Evolutionary conservation across 30 jellyfish, hydroid and myxozoan genomes (phyloP).

Genomic region (Nemopilema nomurai): DNA sequence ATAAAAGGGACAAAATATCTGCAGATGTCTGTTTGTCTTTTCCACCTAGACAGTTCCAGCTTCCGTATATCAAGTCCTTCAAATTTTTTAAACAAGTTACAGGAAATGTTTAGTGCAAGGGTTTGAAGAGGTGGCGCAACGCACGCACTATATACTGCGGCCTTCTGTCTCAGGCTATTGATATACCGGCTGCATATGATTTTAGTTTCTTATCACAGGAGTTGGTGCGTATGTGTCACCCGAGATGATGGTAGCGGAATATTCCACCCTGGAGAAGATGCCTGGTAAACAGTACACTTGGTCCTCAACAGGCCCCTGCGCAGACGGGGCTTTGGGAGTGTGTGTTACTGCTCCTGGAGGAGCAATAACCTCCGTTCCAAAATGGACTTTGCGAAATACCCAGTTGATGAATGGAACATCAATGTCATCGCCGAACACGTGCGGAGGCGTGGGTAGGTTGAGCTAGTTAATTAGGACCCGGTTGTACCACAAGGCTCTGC

Average conservation of each 20-base stretch:
- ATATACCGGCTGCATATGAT: too few relatives aligned
- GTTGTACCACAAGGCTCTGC: too few relatives aligned
- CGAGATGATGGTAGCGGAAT: slow-evolving; percentile 95
- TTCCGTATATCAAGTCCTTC: too few relatives aligned
- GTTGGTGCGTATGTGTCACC: slow-evolving; percentile 97
- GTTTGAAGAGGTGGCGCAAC: too few relatives aligned
- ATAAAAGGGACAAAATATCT: too few relatives aligned
- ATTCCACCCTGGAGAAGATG: slow-evolving; percentile 83
- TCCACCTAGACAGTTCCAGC: too few relatives aligned
- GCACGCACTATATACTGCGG: too few relatives aligned
- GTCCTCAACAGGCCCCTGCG: slow-evolving; percentile 99
- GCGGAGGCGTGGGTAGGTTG: slow-evolving; percentile 93
- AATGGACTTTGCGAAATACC: slow-evolving; percentile 81
- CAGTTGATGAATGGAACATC: slow-evolving; percentile 97
- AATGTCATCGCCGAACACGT: slow-evolving; percentile 98
- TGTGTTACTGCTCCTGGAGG: slow-evolving; percentile 99
- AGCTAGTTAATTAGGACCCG: neutral
- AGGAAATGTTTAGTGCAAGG: too few relatives aligned
- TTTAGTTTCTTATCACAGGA: slow-evolving; percentile 34
- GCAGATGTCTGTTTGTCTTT: too few relatives aligned
- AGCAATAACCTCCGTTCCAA: slow-evolving; percentile 95
- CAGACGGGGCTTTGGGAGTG: slow-evolving; percentile 95
- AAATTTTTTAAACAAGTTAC: too few relatives aligned
- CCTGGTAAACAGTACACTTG: slow-evolving; percentile 93
- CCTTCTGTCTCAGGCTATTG: too few relatives aligned